Evolutionary conservation across 2,797 vertebrate genomes (phyloP), one percentile per base, ranked within the genome.

Genomic region (Sebastiscus tertius): DNA sequence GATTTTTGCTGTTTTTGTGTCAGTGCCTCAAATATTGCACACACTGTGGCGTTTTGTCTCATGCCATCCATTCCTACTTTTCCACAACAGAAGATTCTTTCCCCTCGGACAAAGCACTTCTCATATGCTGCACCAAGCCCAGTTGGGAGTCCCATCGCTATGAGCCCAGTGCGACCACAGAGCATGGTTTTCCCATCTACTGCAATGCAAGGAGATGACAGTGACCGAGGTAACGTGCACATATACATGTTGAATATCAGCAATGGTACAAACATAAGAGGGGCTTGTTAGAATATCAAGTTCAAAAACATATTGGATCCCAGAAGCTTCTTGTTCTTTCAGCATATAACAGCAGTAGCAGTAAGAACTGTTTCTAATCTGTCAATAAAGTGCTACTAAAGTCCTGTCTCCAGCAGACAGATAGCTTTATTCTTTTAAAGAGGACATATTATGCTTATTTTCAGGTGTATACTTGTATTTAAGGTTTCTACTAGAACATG

Each of bases 141-240:
- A 14, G 66, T 34, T 11, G 73, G 63, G 6, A 76, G 82, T 71
- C 59, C 87, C 0, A 64, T 26, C 12, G 27, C 83, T 26, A 42
- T 5, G 6, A 81, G 62, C 29, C 87, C 72, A 4, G 0, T 4
- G n/a, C 81, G 85, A 22, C 85, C 88, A 12, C 82, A 81, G 22
- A 94, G 90, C 87, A 87, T 90, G 92, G 60, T 82, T 26, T 49
- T 90, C 12, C 79, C 88, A 1, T 63, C 92, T 8, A 29, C 72
- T 27, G 8, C 62, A 1, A 59, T 83, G 34, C 82, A 85, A 3
- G 83, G 39, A 65, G 92, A 92, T 5, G 88, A 90, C 1, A 65
- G 49, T 5, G 87, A 84, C n/a, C 83, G 46, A 93, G 94, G 96
- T 96, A 88, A 84, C 8, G n/a, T 1, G 36, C 4, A 64, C 10